These are phyloP conservation scores for Drosophila nigromelanica DNA, from an alignment of 1,140 invertebrate genomes.

Conservation along the genomic window DNA sequence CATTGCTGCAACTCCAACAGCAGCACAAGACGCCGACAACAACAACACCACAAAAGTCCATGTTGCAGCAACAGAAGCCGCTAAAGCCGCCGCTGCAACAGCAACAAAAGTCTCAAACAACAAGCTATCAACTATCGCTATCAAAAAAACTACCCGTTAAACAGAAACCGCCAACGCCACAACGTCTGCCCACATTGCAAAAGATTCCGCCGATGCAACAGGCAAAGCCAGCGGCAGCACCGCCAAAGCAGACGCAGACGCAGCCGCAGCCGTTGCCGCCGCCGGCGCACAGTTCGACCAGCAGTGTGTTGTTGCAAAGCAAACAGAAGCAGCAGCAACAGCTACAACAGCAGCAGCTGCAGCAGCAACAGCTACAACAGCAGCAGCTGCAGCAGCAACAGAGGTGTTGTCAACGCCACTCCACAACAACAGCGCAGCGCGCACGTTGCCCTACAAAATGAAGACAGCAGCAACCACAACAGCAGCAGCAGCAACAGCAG, in stretches of 20 bases:
- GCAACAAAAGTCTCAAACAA: conserved; percentile 6
- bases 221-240: not conserved
- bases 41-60: conserved; percentile 3
- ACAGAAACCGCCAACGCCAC: not conserved
- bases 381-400: not conserved
- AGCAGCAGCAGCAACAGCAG: not conserved
- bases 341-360: conserved; percentile 9
- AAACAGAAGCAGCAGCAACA: conserved; percentile 20
- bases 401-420: not conserved
- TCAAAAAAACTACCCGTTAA: conserved; percentile 21
- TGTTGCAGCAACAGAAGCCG: conserved; percentile 9
- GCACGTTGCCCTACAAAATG: conserved; percentile 57
- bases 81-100: conserved; percentile 12
- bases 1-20: conserved; percentile 16
- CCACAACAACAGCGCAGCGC: conserved; percentile 38
- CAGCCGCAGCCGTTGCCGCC: not conserved
- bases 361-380: conserved; percentile 2
- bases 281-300: conserved; percentile 19
- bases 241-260: not conserved
- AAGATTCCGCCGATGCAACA: conserved; percentile 5
- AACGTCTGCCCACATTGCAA: not conserved
- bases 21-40: conserved; percentile 10
- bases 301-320: not conserved
- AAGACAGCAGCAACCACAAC: conserved; percentile 21
- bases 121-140: not conserved